Evolutionary conservation across 53 echinoderm and acorn worm species (phyloP), one percentile per base, ranked within the genome.

Genomic region (Temnopleurus reevesii): DNA sequence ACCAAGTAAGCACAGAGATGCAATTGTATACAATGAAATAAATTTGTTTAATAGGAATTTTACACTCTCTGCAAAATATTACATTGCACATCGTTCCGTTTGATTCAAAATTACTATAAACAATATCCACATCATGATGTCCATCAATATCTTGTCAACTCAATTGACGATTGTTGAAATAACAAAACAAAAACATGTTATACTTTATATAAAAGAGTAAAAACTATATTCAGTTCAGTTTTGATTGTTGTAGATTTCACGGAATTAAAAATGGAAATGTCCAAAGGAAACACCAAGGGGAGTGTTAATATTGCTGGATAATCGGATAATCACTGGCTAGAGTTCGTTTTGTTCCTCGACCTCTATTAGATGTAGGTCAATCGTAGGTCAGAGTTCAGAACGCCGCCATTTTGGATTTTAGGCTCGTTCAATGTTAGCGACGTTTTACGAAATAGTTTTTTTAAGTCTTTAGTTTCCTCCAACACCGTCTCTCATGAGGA

Each of bases 1-100:
- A 51, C 53, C 15, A 51, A 15, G 8, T 15, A 51, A 15, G 8
- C 15, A 51, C 8, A 51, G 53, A 8, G 53, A 49, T 7, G 8
- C 51, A 31, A 46, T 30, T 46, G 46, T 9, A 38, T 83, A 83
- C 83, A 83, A 83, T 83, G 83, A 83, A 83, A 83, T 83, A 31
- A 81, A 83, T 35, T 83, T 36, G 83, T 83, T 83, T 83, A 83
- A 57, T 83, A 55, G 35, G 51, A 54, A 83, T 83, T 55, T 83
- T 83, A 83, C 83, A 83, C 21, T 35, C 36, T 10, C 17, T 83
- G 55, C 53, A 83, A 83, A 83, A 57, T 35, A 83, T 56, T 54
- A 83, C 33, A 54, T 83, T 83, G 28, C 53, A 83, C 83, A 83
- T 83, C 55, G 10, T 77, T 23, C 1, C 5, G 33, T 46, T 55